Base-by-base conservation (phyloP, 2,797 vertebrate species). In the Anguilla megastoma region DNA sequence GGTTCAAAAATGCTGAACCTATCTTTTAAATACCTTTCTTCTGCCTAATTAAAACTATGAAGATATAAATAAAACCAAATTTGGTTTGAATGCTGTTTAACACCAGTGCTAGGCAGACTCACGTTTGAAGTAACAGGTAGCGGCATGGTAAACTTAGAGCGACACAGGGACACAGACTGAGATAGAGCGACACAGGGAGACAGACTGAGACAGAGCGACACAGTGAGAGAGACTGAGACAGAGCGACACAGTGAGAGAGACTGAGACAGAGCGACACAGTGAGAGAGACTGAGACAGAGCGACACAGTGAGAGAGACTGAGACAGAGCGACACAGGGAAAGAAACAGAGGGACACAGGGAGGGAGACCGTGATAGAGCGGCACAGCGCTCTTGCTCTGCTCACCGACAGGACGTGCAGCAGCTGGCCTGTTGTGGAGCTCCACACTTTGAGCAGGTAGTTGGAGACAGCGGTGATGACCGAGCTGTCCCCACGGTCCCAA, bases 391-490 rank as follows among this genome's bases (percentile, higher is more conserved):
- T 7, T 88, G 1, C 16, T 66, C 66, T 91, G 97, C 98, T 96
- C 94, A 99, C 99, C 79, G 97, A 96, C 89, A 99, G 95, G 63
- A 97, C 95, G 71, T 99, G 98, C 90, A 99, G 96, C 90, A 99
- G 96, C 94, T 99, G 97, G 80, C 98, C 99, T 0, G 95, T 97
- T 76, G 94, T 89, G 0, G 98, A 95, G 92, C 95, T 97, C 99
- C 99, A 99, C 88, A 99, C 98, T 97, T 99, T 99, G 90, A 99
- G 96, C 91, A 98, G 96, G 91, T 97, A 98, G 93, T 99, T 99
- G 87, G 99, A 99, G 89, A 99, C 98, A 3, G 98, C 98, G 21
- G 98, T 99, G 94, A 99, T 97, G 93, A 99, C 95, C 0, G 97
- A 97, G 76, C 93, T 94, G 85, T 99, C 99, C 0, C 94, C 95